phyloP scores from a whole-genome alignment of 1,140 invertebrate species.

The Hycleus cichorii region DNA sequence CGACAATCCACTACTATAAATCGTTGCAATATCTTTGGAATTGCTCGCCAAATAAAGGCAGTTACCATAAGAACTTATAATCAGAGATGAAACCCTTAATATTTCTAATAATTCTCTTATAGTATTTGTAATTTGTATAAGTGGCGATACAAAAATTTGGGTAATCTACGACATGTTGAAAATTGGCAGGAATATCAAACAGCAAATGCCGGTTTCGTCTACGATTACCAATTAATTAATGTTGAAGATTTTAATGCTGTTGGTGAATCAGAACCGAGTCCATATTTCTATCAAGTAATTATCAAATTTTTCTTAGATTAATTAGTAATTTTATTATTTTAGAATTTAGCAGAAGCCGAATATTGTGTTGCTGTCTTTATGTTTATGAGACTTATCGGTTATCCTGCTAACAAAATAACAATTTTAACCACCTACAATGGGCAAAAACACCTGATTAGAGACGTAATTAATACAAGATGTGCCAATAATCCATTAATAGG shows the following conservation, averaged over 20 bases:
- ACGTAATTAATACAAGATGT: slow-evolving; percentile 92
- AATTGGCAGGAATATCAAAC: slow-evolving; percentile 73
- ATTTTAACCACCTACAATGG: slow-evolving; percentile 92
- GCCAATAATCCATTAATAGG: slow-evolving; percentile 96
- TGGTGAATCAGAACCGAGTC: slow-evolving; percentile 95
- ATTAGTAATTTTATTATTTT: slow-evolving; percentile 25
- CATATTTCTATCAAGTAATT: slow-evolving; percentile 91
- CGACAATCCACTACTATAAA: too few relatives aligned
- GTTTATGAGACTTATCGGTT: slow-evolving; percentile 97
- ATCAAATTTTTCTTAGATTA: background rate
- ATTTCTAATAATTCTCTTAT: slow-evolving; percentile 26
- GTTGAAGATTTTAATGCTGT: slow-evolving; percentile 95
- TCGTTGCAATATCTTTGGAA: too few relatives aligned
- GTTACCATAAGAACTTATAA: too few relatives aligned
- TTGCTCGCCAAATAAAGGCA: too few relatives aligned
- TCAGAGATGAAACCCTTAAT: background rate
- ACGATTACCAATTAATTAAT: slow-evolving; percentile 95
- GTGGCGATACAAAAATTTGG: slow-evolving; percentile 95
- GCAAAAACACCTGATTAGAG: slow-evolving; percentile 94
- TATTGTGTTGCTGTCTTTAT: slow-evolving; percentile 97
- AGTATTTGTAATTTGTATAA: slow-evolving; percentile 93
- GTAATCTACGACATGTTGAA: slow-evolving; percentile 84
- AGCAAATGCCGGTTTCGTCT: slow-evolving; percentile 87
- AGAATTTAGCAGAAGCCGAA: slow-evolving; percentile 98
- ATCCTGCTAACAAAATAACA: slow-evolving; percentile 89